These are phyloP conservation scores for Lithophane leautieri DNA, from an alignment of 2,888 invertebrate genomes.

Conservation along the genomic window DNA sequence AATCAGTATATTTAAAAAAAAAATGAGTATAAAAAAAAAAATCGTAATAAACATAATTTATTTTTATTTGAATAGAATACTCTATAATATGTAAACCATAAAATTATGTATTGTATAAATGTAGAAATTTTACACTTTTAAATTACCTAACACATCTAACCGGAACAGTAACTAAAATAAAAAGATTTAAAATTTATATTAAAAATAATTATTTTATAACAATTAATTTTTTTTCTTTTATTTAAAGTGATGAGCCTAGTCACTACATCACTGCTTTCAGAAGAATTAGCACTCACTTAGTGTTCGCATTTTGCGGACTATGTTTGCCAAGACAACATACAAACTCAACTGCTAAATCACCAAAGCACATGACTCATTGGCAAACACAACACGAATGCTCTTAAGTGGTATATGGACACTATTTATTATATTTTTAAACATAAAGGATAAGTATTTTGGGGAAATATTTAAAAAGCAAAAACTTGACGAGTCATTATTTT, in stretches of 20 bases:
- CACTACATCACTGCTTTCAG: slow-evolving; percentile 1
- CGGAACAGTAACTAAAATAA: too few relatives aligned
- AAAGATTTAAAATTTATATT: too few relatives aligned
- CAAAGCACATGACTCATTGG: neutral
- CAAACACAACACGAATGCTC: slow-evolving; percentile 2
- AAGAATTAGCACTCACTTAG: neutral
- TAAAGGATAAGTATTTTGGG: neutral
- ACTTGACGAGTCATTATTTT: neutral
- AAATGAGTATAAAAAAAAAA: too few relatives aligned
- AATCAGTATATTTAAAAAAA: too few relatives aligned
- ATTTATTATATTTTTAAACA: neutral
- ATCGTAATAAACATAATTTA: too few relatives aligned
- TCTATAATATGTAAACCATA: too few relatives aligned
- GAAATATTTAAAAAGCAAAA: slow-evolving; percentile 1
- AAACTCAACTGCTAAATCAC: neutral
- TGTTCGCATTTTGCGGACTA: slow-evolving; percentile 20
- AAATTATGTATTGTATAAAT: too few relatives aligned
- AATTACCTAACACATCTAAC: too few relatives aligned
- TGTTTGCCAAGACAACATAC: slow-evolving; percentile 12
- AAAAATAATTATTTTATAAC: too few relatives aligned
- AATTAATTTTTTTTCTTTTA: too few relatives aligned
- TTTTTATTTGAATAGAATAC: too few relatives aligned
- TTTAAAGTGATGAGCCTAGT: neutral
- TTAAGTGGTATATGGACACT: neutral
- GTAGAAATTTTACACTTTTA: too few relatives aligned